Percentiles rank a stretch among this genome's conserved stretches.
These are phyloP conservation scores for Hipparchia sbordonii DNA, from an alignment of 2,888 invertebrate genomes.

Conservation along the genomic window DNA sequence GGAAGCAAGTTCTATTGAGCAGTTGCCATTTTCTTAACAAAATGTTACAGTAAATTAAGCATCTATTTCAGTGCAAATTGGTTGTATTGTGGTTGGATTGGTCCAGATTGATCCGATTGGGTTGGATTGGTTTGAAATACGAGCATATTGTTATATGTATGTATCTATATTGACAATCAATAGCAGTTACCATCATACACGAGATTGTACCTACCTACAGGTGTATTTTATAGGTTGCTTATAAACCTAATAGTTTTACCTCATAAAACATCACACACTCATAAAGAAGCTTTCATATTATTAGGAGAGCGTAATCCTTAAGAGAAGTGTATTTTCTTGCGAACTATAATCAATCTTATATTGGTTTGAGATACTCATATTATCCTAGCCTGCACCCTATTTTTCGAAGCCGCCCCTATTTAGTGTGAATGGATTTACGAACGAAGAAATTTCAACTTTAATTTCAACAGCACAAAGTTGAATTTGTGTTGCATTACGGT, in stretches of 20 bases:
- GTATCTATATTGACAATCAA: not conserved
- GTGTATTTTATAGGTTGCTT: not conserved
- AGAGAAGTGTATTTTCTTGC: slow-evolving; percentile 19
- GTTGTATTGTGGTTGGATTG: too few relatives aligned
- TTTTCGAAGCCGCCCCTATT: slow-evolving; percentile 39
- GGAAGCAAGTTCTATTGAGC: too few relatives aligned
- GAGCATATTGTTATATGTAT: too few relatives aligned
- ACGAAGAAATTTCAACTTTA: slow-evolving; percentile 12
- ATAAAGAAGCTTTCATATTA: slow-evolving; percentile 4
- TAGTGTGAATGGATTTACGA: slow-evolving; percentile 21
- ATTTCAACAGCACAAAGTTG: not conserved
- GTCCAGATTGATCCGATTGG: too few relatives aligned
- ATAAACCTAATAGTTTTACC: not conserved
- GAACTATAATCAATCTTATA: slow-evolving; percentile 32
- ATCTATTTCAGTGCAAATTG: too few relatives aligned
- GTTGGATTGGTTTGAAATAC: not conserved
- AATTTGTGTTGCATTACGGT: not conserved
- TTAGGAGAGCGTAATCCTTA: slow-evolving; percentile 15
- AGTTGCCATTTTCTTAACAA: too few relatives aligned
- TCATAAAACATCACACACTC: not conserved
- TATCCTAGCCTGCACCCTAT: slow-evolving; percentile 35
- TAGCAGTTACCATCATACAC: not conserved
- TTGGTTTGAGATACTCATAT: slow-evolving; percentile 34
- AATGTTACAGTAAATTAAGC: too few relatives aligned
- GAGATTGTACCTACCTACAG: not conserved